phyloP scores from a whole-genome alignment of 2,888 invertebrate species.

The Amorpha juglandis region DNA sequence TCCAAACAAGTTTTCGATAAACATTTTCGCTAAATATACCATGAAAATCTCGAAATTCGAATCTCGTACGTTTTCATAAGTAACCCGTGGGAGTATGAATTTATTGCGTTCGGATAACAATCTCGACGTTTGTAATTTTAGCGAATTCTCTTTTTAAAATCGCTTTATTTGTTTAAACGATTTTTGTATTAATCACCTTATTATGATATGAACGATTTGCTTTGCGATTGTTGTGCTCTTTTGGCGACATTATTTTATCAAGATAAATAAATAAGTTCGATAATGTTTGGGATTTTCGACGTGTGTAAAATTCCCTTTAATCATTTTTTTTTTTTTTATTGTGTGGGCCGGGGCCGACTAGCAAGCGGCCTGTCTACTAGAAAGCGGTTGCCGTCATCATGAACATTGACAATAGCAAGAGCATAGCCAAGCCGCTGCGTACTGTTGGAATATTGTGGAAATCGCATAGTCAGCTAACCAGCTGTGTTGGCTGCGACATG shows the following conservation, averaged over 20 bases:
- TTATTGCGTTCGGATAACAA: conserved; percentile 65
- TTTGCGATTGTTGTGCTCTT: background rate
- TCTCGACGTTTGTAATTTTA: conserved; percentile 72
- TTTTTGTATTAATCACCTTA: conserved; percentile 9
- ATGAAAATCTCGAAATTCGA: conserved; percentile 14
- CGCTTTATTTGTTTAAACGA: conserved; percentile 30
- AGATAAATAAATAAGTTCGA: background rate
- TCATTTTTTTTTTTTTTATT: too few species aligned
- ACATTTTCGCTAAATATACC: conserved; percentile 5
- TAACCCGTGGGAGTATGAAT: conserved; percentile 61
- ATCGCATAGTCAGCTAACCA: too few species aligned
- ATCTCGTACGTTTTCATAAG: conserved; percentile 60
- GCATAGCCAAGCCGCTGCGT: too few species aligned
- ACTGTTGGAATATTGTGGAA: too few species aligned
- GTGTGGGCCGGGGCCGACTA: too few species aligned
- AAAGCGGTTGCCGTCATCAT: too few species aligned
- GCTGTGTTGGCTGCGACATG: too few species aligned
- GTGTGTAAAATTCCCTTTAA: too few species aligned
- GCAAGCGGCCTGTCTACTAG: too few species aligned
- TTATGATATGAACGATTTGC: background rate
- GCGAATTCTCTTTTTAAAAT: conserved; percentile 55
- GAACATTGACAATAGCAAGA: too few species aligned
- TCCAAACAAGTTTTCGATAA: conserved; percentile 10
- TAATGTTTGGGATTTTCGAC: background rate
- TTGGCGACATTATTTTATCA: background rate